These are phyloP conservation scores for Drepana falcataria DNA, from an alignment of 2,888 invertebrate species.

Conservation along the genomic window DNA sequence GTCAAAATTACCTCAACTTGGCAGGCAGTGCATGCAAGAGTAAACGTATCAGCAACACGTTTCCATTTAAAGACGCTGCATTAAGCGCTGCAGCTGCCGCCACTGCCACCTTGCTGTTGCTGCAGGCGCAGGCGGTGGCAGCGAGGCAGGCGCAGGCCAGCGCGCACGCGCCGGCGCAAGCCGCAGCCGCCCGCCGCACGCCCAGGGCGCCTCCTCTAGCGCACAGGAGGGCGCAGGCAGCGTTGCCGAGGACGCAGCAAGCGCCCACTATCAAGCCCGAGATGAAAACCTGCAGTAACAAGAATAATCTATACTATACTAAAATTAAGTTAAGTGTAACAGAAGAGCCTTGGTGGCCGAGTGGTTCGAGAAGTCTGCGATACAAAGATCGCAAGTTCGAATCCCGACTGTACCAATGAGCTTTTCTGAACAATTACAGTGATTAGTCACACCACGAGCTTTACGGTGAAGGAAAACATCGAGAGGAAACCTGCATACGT, in stretches of 20 bases:
- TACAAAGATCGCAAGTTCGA: too few species aligned
- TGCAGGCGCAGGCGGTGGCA: conserved; percentile 57
- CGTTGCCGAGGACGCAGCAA: conserved; percentile 63
- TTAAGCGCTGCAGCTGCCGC: conserved; percentile 64
- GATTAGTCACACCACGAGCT: too few species aligned
- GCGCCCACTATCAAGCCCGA: conserved; percentile 68
- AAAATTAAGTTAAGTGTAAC: too few species aligned
- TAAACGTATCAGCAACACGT: conserved; percentile 59
- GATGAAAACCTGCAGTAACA: conserved; percentile 49
- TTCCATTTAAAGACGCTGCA: conserved; percentile 67
- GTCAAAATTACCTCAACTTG: conserved; percentile 49
- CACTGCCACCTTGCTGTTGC: conserved; percentile 47
- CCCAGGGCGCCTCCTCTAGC: conserved; percentile 56
- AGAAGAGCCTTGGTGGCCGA: too few species aligned
- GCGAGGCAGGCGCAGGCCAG: conserved; percentile 55
- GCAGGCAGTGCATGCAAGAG: conserved; percentile 60
- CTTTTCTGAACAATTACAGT: too few species aligned
- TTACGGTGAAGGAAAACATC: too few species aligned
- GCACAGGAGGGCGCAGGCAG: conserved; percentile 53
- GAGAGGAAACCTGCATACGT: too few species aligned
- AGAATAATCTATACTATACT: too few species aligned
- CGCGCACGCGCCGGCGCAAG: conserved; percentile 59
- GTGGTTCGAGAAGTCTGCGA: too few species aligned
- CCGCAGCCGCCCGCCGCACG: conserved; percentile 54
- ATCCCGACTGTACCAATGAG: too few species aligned